phyloP scores from a whole-genome alignment of 2,113 vertebrate species.

The Heliornis fulica region DNA sequence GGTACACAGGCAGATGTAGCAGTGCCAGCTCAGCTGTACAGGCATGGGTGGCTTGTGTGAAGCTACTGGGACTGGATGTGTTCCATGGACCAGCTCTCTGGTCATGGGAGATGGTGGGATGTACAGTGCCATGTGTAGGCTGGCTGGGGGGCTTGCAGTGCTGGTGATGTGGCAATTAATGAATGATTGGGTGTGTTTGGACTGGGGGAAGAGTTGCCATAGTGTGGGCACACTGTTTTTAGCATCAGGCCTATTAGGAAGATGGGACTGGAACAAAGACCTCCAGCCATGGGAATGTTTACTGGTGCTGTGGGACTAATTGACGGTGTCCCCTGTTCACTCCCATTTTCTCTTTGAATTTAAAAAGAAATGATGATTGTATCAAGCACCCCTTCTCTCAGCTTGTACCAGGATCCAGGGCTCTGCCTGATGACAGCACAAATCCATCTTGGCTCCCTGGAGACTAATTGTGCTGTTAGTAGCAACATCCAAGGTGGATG shows the following conservation, averaged over 20 bases:
- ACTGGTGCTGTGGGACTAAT: neutral
- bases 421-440: neutral
- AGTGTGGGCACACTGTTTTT: neutral
- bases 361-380: neutral
- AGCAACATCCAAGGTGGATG: neutral
- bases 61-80: fast-evolving
- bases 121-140: neutral
- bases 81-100: neutral
- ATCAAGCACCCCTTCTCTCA: neutral
- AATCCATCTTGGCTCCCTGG: neutral
- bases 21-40: neutral
- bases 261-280: neutral
- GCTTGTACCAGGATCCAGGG: neutral
- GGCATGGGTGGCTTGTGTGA: neutral
- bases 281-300: neutral
- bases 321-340: too few relatives aligned
- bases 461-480: neutral
- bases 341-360: neutral
- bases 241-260: neutral
- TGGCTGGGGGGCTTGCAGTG: neutral
- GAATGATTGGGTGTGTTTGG: neutral
- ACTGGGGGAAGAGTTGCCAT: neutral
- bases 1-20: neutral
- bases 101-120: fast-evolving
- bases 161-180: neutral